Evolutionary conservation across 1,140 invertebrate genomes (phyloP).

Genomic region (Calliopsis andreniformis): DNA sequence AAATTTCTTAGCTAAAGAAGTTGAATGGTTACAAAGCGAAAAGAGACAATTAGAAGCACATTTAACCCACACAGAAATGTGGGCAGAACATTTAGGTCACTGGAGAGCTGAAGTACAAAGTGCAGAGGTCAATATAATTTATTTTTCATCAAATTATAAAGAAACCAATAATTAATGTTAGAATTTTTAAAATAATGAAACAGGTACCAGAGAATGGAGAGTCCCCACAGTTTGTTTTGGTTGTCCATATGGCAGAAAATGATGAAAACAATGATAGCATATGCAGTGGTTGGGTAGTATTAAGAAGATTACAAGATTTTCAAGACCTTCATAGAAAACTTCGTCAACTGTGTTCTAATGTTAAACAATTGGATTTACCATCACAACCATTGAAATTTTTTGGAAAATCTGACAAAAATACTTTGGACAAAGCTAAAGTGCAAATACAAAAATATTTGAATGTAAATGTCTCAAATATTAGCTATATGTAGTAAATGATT

Average conservation of each 20-base stretch:
- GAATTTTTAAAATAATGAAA: conserved; percentile 7
- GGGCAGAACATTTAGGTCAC: conserved; percentile 92
- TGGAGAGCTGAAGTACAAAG: conserved; percentile 92
- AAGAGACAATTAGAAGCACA: conserved; percentile 90
- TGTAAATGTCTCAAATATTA: conserved; percentile 80
- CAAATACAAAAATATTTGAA: conserved; percentile 93
- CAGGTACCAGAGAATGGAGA: conserved; percentile 90
- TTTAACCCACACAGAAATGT: conserved; percentile 91
- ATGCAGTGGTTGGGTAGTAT: conserved; percentile 91
- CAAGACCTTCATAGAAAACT: conserved; percentile 92
- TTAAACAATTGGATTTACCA: conserved; percentile 91
- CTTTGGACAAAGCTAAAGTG: conserved; percentile 90
- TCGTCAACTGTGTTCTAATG: conserved; percentile 88
- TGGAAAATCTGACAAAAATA: conserved; percentile 89
- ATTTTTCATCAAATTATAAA: background rate
- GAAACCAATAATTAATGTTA: conserved; percentile 1
- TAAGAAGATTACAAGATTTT: conserved; percentile 91
- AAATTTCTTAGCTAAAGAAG: conserved; percentile 89
- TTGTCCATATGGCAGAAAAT: conserved; percentile 88
- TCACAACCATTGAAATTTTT: conserved; percentile 90
- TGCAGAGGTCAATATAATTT: conserved; percentile 84
- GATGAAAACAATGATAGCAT: conserved; percentile 84
- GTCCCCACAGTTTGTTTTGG: conserved; percentile 89
- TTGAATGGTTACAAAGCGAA: conserved; percentile 90
- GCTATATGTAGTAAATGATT: background rate